Conservation (phyloP, 2,888 invertebrate species). For the Tipula confusa region DNA sequence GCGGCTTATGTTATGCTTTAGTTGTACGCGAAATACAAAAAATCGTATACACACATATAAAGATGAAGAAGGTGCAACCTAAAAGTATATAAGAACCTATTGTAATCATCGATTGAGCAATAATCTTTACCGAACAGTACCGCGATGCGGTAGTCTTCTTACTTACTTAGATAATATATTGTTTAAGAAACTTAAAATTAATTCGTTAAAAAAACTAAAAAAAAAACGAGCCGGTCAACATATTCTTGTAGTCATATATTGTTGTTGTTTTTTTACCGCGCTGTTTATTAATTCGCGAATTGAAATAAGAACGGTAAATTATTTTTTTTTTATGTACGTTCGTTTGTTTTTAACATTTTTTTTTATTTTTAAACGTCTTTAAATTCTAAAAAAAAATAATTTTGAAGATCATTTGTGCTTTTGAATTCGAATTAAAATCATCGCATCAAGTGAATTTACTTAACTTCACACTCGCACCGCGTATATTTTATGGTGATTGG, state of each 20-base stretch:
- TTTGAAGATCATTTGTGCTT: constrained; percentile 28
- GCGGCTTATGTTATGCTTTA: neutral
- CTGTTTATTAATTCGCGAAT: neutral
- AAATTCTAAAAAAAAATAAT: neutral
- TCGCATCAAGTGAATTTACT: neutral
- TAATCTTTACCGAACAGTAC: constrained; percentile 44
- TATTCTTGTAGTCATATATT: neutral
- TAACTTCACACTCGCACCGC: too few species aligned
- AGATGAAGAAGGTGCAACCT: constrained; percentile 37
- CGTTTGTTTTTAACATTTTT: constrained; percentile 21
- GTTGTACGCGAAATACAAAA: constrained; percentile 33
- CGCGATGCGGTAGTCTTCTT: constrained; percentile 39
- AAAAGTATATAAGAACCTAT: constrained; percentile 49
- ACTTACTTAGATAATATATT: neutral
- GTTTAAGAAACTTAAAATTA: neutral
- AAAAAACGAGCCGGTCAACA: neutral
- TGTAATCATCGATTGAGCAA: constrained; percentile 43
- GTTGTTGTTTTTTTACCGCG: neutral
- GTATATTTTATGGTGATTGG: neutral
- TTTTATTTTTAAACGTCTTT: constrained; percentile 13
- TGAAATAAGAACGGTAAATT: constrained; percentile 8
- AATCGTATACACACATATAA: neutral
- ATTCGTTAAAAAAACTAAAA: neutral
- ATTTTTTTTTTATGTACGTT: neutral
- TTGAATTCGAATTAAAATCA: constrained; percentile 5